Evolutionary conservation across 2,888 invertebrate genomes (phyloP), one percentile per base, ranked within the genome.

Genomic region (Teinopalpus imperialis): DNA sequence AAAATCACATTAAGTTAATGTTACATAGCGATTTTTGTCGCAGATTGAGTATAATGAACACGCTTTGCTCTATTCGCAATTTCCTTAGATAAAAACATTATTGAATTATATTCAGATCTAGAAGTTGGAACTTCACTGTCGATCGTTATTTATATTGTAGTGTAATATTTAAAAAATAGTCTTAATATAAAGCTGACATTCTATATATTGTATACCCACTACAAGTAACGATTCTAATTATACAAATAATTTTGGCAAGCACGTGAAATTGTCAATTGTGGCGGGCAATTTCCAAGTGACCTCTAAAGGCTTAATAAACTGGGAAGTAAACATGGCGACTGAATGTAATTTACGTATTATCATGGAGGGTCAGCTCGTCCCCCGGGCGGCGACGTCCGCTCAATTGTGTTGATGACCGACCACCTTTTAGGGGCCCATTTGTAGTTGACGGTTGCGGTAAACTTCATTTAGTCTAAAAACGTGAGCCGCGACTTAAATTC

Each of bases 331-430:
- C 57, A 57, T 52, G 56, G 60, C 53, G 59, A 61, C 65, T 61
- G 63, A 55, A 63, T 63, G 69, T 69, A 66, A 69, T 72, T 72
- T 63, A 57, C 58, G 61, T 69, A 69, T 69, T 65, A 64, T 59
- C 59, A 55, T 51, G 52, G 53, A 56, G 59, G 60, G 61, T 57
- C 56, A 53, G 47, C 35, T 52, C 52, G 60, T 53, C 59, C 56
- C 65, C 50, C 54, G 55, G 61, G 58, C 59, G 58, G 56, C 56
- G 56, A 40, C 52, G 51, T 55, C 36, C 52, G 51, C 59, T 59
- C 61, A 60, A 64, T 66, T 61, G 56, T 47, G 48, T 51, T 53
- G 54, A 59, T 56, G 57, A 53, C 54, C 41, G 45, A 53, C 56
- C 52, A 31, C 23, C 44, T 54, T 49, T 54, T 51, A 51, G 49